Evolutionary conservation across 2,113 vertebrate species (phyloP), one percentile per base, ranked within the genome.

Genomic region (Sylvia atricapilla): DNA sequence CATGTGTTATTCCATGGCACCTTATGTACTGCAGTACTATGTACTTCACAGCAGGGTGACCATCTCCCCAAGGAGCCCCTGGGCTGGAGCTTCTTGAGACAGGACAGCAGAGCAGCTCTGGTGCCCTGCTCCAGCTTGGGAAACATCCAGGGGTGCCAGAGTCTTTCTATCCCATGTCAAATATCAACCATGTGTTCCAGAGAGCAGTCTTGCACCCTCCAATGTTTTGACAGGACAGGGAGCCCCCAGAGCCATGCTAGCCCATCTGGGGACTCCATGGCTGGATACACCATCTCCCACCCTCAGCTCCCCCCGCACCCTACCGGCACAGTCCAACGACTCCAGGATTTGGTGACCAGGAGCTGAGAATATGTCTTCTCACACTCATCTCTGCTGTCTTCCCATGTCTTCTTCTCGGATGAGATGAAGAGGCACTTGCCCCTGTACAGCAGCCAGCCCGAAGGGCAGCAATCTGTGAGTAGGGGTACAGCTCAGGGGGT

Each of bases 321-420:
- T 95, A 96, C 96, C 86, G 95, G 96, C 73, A 97, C 95, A 1
- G 96, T 96, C 96, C 95, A 96, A 27, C 95, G 95, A 64, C 13
- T 96, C 95, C 95, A 96, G 39, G 95, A 92, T 81, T 94, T 96
- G 76, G 95, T 95, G 80, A 97, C 19, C 7, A 97, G 86, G 16
- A 97, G 96, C 60, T 94, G 95, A 55, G 96, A 87, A 50, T 92
- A 93, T 21, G 91, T 93, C 47, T 33, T 92, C 39, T 95, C 93
- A 1, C 96, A 97, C 15, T 96, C 96, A 9, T 62, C 21, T 89
- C 79, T 92, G 80, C 96, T 96, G 33, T 96, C 93, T 23, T 92
- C 94, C 96, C 96, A 97, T 1, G 96, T 96, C 73, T 97, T 97
- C 86, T 96, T 96, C 49, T 97, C 96, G 0, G 80, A 89, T 0